Evolutionary conservation across 2,888 invertebrate genomes (phyloP).

Genomic region (Leucophenga montana): DNA sequence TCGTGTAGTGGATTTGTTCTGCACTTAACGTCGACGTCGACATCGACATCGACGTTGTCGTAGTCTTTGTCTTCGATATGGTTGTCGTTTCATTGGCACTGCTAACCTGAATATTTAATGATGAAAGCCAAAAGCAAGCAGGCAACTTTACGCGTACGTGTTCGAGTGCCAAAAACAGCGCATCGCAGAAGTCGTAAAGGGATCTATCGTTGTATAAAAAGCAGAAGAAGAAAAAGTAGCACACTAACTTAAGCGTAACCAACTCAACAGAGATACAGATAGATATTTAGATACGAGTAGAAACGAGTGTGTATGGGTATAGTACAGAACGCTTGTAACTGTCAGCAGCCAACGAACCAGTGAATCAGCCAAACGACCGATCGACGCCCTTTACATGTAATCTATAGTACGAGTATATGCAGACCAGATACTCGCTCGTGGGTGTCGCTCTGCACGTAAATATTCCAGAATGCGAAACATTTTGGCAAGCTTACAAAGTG

Average conservation of each 20-base stretch:
- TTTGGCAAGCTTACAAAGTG: constrained; percentile 33
- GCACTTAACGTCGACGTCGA: background rate
- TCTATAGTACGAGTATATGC: background rate
- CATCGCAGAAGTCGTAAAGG: background rate
- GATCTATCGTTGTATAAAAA: background rate
- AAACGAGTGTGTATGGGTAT: no score
- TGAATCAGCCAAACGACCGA: background rate
- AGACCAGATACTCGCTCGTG: constrained; percentile 47
- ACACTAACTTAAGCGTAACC: no score
- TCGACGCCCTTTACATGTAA: constrained; percentile 26
- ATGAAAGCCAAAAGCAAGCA: constrained; percentile 43
- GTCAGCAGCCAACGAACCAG: no score
- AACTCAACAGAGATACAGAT: no score
- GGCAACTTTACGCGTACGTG: constrained; percentile 50
- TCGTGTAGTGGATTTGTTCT: constrained; percentile 52
- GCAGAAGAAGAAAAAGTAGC: no score
- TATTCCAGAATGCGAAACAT: constrained; percentile 25
- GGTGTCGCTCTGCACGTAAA: constrained; percentile 30
- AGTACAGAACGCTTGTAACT: no score
- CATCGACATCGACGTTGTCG: background rate
- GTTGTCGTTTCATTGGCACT: constrained; percentile 56
- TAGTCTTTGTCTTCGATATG: background rate
- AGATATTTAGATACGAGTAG: no score
- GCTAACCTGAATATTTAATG: constrained; percentile 69
- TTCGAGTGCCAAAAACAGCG: constrained; percentile 57